A percentile compares a stretch with the other conserved stretches of the same genome.
Conservation (phyloP, 2,113 vertebrate species). For the Poeciliopsis turrubarensis region DNA sequence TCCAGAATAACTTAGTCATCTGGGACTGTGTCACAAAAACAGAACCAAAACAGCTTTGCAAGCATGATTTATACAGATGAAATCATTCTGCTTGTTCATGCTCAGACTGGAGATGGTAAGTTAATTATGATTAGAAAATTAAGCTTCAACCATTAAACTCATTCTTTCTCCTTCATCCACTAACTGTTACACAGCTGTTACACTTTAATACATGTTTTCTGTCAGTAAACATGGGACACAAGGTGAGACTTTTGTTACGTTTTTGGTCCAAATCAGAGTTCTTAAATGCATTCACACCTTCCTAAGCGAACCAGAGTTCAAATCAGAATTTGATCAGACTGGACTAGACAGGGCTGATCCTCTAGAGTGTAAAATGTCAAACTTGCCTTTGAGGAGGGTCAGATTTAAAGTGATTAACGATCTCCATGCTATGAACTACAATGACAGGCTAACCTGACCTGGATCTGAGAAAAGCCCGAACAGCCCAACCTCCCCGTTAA, state of each 20-base stretch:
- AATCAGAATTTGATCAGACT: too few relatives aligned
- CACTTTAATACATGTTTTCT: not conserved
- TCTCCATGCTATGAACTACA: not conserved
- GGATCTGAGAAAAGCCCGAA: not conserved
- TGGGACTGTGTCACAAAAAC: not conserved
- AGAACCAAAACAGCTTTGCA: not conserved
- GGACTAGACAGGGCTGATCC: too few relatives aligned
- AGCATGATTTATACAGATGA: not conserved
- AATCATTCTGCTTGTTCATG: not conserved
- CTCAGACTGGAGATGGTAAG: not conserved
- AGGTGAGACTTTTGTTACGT: too few relatives aligned
- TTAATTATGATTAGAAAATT: not conserved
- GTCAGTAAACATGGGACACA: not conserved
- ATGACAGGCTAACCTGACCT: not conserved
- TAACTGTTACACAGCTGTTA: not conserved
- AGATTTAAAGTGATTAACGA: not conserved
- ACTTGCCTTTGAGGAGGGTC: too few relatives aligned
- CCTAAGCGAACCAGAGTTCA: too few relatives aligned
- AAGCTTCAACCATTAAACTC: not conserved
- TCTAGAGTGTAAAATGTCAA: too few relatives aligned
- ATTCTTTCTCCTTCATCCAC: not conserved
- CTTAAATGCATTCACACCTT: not conserved
- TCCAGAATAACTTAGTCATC: slow-evolving; percentile 9
- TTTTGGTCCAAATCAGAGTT: not conserved
- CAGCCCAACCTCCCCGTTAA: not conserved